A percentile compares a stretch with the other conserved stretches of the same genome.
Conservation (phyloP, 2,888 invertebrate species). For the Scaptomyza tumidula region DNA sequence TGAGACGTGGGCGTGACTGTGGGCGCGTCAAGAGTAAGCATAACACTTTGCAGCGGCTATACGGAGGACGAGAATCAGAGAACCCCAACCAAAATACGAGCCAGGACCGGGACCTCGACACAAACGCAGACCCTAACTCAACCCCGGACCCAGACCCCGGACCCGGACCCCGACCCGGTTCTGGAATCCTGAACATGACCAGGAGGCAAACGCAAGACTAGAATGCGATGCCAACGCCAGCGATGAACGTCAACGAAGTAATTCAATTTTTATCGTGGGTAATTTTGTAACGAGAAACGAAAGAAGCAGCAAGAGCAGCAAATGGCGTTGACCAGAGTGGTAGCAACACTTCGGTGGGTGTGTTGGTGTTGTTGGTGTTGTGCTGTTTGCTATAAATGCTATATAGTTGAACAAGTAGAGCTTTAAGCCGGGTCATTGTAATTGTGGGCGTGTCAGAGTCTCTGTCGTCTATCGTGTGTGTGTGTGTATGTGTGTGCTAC, state of each 20-base stretch:
- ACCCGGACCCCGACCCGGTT: neutral
- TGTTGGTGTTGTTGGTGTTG: slow-evolving; percentile 9
- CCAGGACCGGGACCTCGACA: slow-evolving; percentile 7
- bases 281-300: slow-evolving; percentile 82
- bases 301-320: slow-evolving; percentile 67
- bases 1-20: slow-evolving; percentile 53
- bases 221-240: slow-evolving; percentile 40
- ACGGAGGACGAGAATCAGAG: slow-evolving; percentile 10
- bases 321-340: slow-evolving; percentile 45
- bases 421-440: slow-evolving; percentile 54
- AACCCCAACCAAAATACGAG: neutral
- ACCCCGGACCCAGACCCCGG: neutral
- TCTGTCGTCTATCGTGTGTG: slow-evolving; percentile 6
- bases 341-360: neutral
- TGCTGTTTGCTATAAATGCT: slow-evolving; percentile 34
- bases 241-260: slow-evolving; percentile 73
- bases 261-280: slow-evolving; percentile 84
- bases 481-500: slow-evolving; percentile 20
- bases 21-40: slow-evolving; percentile 73
- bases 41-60: slow-evolving; percentile 70
- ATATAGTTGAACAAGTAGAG: slow-evolving; percentile 51
- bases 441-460: slow-evolving; percentile 49
- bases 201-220: slow-evolving; percentile 44
- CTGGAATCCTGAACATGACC: slow-evolving; percentile 42
- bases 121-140: slow-evolving; percentile 8